Base-by-base conservation (phyloP, 2,113 vertebrate genomes). In the Protobothrops flavoviridis region DNA sequence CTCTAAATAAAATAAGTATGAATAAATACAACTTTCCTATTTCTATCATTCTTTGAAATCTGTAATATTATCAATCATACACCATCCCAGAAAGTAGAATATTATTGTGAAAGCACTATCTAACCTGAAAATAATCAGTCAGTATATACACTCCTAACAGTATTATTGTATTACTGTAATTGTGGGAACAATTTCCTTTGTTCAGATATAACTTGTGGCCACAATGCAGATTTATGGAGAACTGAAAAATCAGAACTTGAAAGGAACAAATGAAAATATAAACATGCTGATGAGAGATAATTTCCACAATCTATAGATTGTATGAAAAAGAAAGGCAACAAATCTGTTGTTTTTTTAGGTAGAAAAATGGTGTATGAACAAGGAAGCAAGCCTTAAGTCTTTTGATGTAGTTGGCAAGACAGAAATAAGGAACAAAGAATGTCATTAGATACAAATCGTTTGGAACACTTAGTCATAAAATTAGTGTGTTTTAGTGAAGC, bases 381-480 rank as follows among this genome's bases (percentile, higher is more conserved):
- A 9, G 89, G 89, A 93, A 59, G 94, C 59, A 92, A 95, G 59
- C 89, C 90, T 94, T 69, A 85, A 86, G 93, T 29, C 15, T 95
- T 93, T 88, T 53, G 10, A 7, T 85, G 92, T 91, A 86, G 56
- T 89, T 91, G 33, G 57, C 53, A 90, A 94, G 48, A 95, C 55
- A 95, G 64, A 85, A 95, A 86, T 3, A 92, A 92, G 95, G 95
- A 95, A 93, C 94, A 96, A 94, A 92, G 96, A 96, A 95, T 96
- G 95, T 95, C 95, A 97, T 91, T 85, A 95, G 93, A 85, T 97
- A 95, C 94, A 97, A 96, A 94, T 57, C 89, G 96, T 93, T 91
- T 95, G 96, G 96, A 96, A 94, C 95, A 90, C n/a, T 89, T 91
- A 93, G 90, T 93, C 94, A 95, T 96, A 94, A 97, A 97, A 95